Evolutionary conservation across 2,113 vertebrate genomes (phyloP).

Genomic region (Silurus glanis): DNA sequence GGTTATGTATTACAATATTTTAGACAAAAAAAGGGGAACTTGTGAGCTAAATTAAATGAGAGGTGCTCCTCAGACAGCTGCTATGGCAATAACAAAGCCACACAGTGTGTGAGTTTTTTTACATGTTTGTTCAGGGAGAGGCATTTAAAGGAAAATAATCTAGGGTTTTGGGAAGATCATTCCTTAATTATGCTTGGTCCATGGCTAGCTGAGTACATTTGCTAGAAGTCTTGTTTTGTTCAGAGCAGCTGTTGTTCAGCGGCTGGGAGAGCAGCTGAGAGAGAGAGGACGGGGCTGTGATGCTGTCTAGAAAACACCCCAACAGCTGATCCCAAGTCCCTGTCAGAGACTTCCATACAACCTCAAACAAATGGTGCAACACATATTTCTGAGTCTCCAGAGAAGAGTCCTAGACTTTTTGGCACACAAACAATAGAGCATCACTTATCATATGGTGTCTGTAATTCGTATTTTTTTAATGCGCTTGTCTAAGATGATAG

Average conservation of each 20-base stretch:
- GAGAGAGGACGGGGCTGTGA: slow-evolving; percentile 47
- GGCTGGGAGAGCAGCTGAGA: slow-evolving; percentile 64
- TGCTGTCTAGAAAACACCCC: slow-evolving; percentile 50
- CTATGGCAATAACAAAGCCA: background rate
- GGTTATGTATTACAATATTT: too few relatives aligned
- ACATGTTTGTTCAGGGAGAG: slow-evolving; percentile 11
- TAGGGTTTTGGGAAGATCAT: slow-evolving; percentile 5
- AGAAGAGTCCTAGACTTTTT: slow-evolving; percentile 43
- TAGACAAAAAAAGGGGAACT: too few relatives aligned
- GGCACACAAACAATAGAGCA: slow-evolving; percentile 40
- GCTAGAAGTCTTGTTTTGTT: slow-evolving; percentile 44
- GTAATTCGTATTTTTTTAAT: slow-evolving; percentile 31
- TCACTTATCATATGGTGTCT: slow-evolving; percentile 43
- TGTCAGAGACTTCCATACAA: slow-evolving; percentile 51
- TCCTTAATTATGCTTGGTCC: slow-evolving; percentile 26
- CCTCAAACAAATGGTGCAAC: slow-evolving; percentile 47
- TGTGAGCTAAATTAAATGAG: background rate
- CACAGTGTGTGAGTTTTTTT: background rate
- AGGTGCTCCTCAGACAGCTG: background rate
- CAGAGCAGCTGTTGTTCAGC: slow-evolving; percentile 58
- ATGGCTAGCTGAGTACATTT: slow-evolving; percentile 9
- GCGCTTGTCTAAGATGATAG: slow-evolving; percentile 42
- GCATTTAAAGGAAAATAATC: slow-evolving; percentile 22
- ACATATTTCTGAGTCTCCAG: slow-evolving; percentile 42
- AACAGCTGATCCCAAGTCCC: slow-evolving; percentile 53